A percentile compares a stretch with the other conserved stretches of the same genome.
Conservation (phyloP, 2,113 vertebrate species). For the Jaculus jaculus region DNA sequence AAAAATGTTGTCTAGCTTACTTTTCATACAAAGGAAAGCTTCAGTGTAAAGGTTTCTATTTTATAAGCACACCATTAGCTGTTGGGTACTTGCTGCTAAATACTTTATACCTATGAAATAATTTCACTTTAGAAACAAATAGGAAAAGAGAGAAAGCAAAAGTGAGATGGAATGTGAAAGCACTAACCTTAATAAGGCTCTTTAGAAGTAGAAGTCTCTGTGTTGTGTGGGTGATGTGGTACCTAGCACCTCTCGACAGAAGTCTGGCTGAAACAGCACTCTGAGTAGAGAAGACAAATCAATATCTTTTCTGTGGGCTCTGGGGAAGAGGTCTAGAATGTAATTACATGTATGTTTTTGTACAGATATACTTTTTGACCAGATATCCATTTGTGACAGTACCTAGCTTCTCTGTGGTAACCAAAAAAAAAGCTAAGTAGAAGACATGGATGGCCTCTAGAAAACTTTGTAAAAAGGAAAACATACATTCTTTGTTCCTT, state of each 20-base stretch:
- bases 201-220: neutral
- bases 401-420: neutral
- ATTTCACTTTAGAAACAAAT: neutral
- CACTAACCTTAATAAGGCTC: neutral
- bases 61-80: neutral
- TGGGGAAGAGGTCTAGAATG: neutral
- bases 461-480: neutral
- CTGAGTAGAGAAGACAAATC: neutral
- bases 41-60: neutral
- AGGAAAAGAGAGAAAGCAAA: neutral
- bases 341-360: neutral
- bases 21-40: neutral
- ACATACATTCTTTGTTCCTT: neutral
- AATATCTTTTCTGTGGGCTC: neutral
- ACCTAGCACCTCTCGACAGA: neutral
- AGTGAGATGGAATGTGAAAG: neutral
- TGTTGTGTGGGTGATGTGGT: neutral
- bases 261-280: neutral
- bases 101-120: neutral
- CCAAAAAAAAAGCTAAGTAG: neutral
- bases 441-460: neutral
- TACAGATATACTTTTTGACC: neutral
- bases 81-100: neutral
- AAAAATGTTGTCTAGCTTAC: neutral
- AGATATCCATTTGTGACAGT: neutral